Evolutionary conservation across 2,113 vertebrate genomes (phyloP).

Genomic region (Eretmochelys imbricata): DNA sequence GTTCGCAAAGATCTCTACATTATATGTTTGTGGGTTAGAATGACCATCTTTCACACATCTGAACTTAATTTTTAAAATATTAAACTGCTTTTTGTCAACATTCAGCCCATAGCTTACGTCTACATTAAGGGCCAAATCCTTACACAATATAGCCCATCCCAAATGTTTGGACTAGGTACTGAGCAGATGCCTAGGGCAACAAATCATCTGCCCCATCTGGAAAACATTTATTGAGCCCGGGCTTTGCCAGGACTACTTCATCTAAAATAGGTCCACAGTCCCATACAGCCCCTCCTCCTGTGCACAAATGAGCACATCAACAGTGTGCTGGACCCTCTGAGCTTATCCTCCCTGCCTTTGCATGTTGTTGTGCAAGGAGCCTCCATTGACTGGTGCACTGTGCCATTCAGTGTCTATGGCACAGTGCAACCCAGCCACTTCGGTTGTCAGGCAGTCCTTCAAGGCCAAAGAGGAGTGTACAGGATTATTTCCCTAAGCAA

Average conservation of each 20-base stretch:
- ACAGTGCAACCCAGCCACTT: background rate
- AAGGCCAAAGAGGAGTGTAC: background rate
- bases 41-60: background rate
- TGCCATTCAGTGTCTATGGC: accelerated
- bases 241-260: background rate
- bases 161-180: background rate
- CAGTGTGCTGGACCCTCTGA: background rate
- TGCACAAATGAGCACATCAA: background rate
- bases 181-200: background rate
- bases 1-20: background rate
- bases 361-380: background rate
- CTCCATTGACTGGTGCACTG: accelerated
- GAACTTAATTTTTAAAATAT: background rate
- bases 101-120: background rate
- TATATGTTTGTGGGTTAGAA: background rate
- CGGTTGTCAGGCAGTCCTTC: background rate
- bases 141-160: background rate
- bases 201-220: background rate
- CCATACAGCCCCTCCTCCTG: background rate
- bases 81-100: background rate
- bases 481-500: background rate
- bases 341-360: accelerated
- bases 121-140: background rate
- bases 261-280: background rate
- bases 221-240: background rate